Base-by-base conservation (phyloP, 2,797 vertebrate species). In the Manis javanica region DNA sequence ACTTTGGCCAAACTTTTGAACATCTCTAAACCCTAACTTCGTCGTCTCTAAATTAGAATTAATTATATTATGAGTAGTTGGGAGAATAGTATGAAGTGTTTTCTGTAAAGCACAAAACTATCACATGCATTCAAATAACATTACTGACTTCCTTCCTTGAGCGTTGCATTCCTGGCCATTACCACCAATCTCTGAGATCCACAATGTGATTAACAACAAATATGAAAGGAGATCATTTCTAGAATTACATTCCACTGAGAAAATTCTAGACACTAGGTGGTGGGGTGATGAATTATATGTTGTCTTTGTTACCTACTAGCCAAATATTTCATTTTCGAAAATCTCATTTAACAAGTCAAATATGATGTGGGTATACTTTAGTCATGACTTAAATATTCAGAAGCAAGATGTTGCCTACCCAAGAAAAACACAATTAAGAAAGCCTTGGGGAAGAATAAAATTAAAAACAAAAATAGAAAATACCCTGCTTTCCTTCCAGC, bases 381-480 rank as follows among this genome's bases (percentile, higher is more conserved):
- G 51, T 97, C 87, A 86, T 46, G 4, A 51, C 19, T 97, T 88
- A 96, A 91, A 79, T 83, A 97, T 90, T 97, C 79, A 94, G 14
- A 90, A 24, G 59, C 79, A 81, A 86, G 11, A 66, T 94, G n/a
- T 59, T 31, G 84, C 85, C 78, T 31, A 21, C 29, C 71, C 39
- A 64, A 86, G 49, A 34, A 78, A 85, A 97, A 90, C 16, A 94
- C 31, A 51, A 74, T 72, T 59, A 79, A 89, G 79, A 96, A 37
- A 87, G 37, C 51, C 66, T 55, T 14, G 8, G 37, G 37, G 95
- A 95, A 57, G 21, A 88, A 23, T 97, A 96, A 92, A 95, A 92
- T 86, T 21, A 95, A 95, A 97, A 88, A 74, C n/a, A 91, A 90
- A 98, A 97, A n/a, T 29, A 94, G 74, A 26, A 51, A 59, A 91